These are phyloP conservation scores for Anguilla japonica DNA, from an alignment of 2,113 vertebrate species.

Conservation along the genomic window DNA sequence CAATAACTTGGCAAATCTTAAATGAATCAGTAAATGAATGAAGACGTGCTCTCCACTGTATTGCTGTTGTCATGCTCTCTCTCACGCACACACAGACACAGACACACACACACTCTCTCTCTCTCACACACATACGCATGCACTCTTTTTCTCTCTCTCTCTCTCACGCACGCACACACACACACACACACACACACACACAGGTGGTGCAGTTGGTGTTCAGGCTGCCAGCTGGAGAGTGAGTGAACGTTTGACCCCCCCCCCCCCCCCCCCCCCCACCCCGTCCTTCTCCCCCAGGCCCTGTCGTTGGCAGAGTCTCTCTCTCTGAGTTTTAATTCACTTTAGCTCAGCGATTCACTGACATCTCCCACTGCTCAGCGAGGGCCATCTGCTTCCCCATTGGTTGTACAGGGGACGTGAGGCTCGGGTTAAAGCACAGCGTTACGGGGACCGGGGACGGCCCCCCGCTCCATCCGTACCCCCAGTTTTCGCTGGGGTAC, in stretches of 20 bases:
- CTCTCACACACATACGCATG: not conserved
- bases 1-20: not conserved
- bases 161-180: not conserved
- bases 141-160: too few relatives aligned
- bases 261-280: conserved; percentile 26
- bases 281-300: conserved; percentile 52
- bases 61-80: not conserved
- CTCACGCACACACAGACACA: too few relatives aligned
- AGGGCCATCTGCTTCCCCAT: conserved; percentile 58
- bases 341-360: conserved; percentile 47
- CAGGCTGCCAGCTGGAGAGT: conserved; percentile 52
- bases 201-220: not conserved
- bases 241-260: conserved; percentile 51
- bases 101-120: too few relatives aligned
- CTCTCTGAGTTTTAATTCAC: conserved; percentile 23
- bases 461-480: not conserved
- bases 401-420: not conserved
- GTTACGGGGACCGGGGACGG: not conserved
- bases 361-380: conserved; percentile 46
- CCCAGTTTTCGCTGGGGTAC: not conserved
- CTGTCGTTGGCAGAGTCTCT: conserved; percentile 54
- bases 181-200: not conserved
- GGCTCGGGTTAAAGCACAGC: not conserved
- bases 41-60: not conserved
- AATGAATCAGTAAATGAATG: too few relatives aligned